Base-by-base conservation (phyloP, 2,113 vertebrate genomes). In the Takifugu flavidus region DNA sequence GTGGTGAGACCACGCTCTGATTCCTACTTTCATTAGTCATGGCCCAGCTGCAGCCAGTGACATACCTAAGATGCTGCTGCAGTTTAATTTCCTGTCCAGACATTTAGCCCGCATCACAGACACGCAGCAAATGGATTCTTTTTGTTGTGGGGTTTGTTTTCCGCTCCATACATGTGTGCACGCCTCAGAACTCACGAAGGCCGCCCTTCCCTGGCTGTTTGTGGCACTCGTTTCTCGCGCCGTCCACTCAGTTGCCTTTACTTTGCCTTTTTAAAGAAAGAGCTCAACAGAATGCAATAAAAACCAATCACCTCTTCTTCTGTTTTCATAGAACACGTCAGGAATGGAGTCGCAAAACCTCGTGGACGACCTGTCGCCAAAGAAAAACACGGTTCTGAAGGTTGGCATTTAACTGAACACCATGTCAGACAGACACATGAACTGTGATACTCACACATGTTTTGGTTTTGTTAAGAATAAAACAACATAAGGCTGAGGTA, bases 341-440 rank as follows among this genome's bases (percentile, higher is more conserved):
- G 93, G 93, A 86, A 98, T 97, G 95, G 96, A 98, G 87, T 94
- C 96, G 84, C 95, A 96, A 88, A 98, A 94, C 92, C 83, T 88
- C 6, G 86, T 87, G 49, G 95, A 98, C 73, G 96, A 98, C 84
- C 90, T 96, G 87, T 96, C 96, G 86, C 94, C 95, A 91, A 98
- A 96, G 94, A 98, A 96, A 93, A 98, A 85, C 88, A 96, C 95
- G 72, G 89, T 96, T 82, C 94, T 95, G 90, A 96, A 96, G 95
- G 95, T 97, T 13, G 14, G 89, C 70, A 13, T 39, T 39, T 10
- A 39, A 10, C 8, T 39, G 8, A 10, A 10, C 34, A 39, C 29
- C 6, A 31, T 31, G 6, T 31, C 3, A 31, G 6, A 31, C 6
- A 39, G 5, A 34, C 6, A 34, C 31, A 34, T 7, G 3, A 34